Conservation (phyloP, 2,113 vertebrate genomes). For the Octodon degus region DNA sequence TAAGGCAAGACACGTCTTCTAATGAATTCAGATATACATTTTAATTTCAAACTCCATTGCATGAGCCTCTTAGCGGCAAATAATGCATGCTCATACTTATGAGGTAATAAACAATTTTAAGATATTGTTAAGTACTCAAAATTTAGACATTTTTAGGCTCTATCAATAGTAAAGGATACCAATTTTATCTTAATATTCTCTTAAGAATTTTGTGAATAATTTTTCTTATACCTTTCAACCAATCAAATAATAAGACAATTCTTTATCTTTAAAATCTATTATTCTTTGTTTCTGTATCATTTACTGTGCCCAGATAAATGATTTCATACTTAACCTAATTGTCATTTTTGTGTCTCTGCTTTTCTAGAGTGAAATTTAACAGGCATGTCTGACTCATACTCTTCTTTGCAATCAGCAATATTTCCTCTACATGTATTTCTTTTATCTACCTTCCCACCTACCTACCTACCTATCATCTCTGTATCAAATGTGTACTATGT, state of each 20-base stretch:
- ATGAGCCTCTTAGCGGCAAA: neutral
- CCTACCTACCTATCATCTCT: neutral
- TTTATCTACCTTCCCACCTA: neutral
- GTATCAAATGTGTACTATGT: neutral
- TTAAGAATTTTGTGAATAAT: neutral
- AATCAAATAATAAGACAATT: conserved; percentile 34
- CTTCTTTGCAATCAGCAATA: neutral
- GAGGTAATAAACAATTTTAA: neutral
- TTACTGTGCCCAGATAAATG: neutral
- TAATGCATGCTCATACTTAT: neutral
- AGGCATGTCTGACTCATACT: neutral
- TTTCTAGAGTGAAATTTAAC: neutral
- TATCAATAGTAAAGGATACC: neutral
- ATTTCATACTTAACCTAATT: conserved; percentile 16
- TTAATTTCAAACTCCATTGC: neutral
- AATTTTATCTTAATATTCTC: neutral
- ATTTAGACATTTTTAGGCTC: neutral
- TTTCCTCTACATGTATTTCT: neutral
- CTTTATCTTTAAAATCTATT: conserved; percentile 13
- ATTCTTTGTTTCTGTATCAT: neutral
- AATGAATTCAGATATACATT: neutral
- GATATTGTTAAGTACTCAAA: neutral
- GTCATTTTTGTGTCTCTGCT: neutral
- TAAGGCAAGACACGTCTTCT: conserved; percentile 1
- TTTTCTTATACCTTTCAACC: neutral